Evolutionary conservation across 92 coral and sea anemone species (phyloP).

Genomic region (Zoanthus solanderi): DNA sequence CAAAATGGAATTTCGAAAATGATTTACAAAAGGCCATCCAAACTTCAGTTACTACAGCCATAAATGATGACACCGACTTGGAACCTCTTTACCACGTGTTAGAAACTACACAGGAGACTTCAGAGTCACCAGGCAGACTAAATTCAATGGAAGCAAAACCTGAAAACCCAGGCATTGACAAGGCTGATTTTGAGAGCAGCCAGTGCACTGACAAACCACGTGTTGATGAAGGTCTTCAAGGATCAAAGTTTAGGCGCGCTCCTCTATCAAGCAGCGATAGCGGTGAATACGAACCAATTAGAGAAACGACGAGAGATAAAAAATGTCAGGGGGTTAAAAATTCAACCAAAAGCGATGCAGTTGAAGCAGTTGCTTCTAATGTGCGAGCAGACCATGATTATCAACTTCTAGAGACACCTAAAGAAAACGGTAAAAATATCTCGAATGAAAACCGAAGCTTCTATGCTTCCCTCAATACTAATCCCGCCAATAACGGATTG

Average conservation of each 20-base stretch:
- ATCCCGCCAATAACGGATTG: neutral
- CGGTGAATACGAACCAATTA: slow-evolving; percentile 18
- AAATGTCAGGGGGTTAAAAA: neutral
- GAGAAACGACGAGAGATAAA: neutral
- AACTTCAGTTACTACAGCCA: neutral
- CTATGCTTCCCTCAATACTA: slow-evolving; percentile 28
- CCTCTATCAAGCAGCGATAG: slow-evolving; percentile 32
- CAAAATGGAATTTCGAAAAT: slow-evolving; percentile 18
- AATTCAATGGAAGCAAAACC: neutral
- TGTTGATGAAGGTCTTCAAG: neutral
- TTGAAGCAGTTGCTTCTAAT: neutral
- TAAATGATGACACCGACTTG: neutral
- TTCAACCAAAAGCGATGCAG: slow-evolving; percentile 3
- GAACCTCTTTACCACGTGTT: slow-evolving; percentile 40
- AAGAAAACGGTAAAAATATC: neutral
- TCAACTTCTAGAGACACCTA: slow-evolving; percentile 3
- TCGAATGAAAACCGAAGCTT: neutral
- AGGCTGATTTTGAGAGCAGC: neutral
- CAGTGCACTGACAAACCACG: neutral
- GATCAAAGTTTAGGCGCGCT: neutral
- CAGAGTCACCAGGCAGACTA: neutral
- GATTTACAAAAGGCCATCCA: slow-evolving; percentile 8
- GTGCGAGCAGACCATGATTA: neutral
- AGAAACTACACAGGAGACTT: neutral
- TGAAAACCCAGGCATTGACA: neutral